phyloP scores from a whole-genome alignment of 2,888 invertebrate species.

The Melanotus villosus region DNA sequence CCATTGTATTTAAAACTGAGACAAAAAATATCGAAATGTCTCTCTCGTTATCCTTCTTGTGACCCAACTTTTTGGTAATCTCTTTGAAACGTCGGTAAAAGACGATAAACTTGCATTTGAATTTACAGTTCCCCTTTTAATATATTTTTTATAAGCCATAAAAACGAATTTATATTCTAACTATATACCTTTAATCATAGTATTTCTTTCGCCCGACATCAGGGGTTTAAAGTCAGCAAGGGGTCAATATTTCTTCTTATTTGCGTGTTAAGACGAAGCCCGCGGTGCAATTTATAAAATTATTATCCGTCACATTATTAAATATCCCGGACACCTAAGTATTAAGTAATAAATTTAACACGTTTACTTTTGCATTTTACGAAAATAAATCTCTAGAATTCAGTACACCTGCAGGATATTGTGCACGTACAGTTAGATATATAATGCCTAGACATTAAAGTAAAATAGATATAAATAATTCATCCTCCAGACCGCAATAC shows the following conservation, averaged over 20 bases:
- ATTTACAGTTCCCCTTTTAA: no score
- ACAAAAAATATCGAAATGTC: no score
- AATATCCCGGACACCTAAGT: neutral
- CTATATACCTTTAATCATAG: no score
- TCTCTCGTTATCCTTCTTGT: no score
- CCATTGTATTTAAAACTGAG: no score
- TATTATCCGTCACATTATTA: constrained; percentile 17
- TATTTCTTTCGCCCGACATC: neutral
- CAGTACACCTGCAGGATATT: constrained; percentile 14
- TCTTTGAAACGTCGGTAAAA: no score
- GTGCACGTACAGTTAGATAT: constrained; percentile 6
- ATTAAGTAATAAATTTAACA: constrained; percentile 16
- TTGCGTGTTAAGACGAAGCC: neutral
- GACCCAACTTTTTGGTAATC: no score
- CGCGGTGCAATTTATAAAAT: constrained; percentile 15
- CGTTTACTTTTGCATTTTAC: constrained; percentile 2
- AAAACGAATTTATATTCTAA: no score
- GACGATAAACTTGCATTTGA: no score
- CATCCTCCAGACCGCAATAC: constrained; percentile 28
- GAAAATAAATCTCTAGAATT: constrained; percentile 9
- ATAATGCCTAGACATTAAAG: constrained; percentile 16
- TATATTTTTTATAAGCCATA: no score
- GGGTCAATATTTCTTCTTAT: neutral
- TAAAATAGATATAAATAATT: constrained; percentile 33
- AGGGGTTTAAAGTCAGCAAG: neutral